Conservation (phyloP, 2,888 invertebrate genomes). For the Choreutis nemorana region DNA sequence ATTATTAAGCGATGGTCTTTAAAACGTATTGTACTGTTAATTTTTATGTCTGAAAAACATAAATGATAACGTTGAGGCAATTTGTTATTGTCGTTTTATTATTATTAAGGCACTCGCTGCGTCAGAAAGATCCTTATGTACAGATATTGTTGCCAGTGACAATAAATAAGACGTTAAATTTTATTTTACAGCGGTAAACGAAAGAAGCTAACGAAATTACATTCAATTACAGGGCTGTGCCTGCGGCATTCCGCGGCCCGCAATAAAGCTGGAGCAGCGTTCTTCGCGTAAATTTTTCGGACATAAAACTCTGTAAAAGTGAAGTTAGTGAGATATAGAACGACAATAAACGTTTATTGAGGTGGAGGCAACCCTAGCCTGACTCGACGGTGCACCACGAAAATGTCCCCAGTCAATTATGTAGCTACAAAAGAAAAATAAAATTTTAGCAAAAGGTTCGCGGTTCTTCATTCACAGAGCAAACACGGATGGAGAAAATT, state of each 20-base stretch:
- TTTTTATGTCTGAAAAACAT: no score
- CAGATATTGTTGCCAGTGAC: slow-evolving; percentile 48
- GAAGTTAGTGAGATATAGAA: slow-evolving; percentile 61
- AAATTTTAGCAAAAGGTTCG: slow-evolving; percentile 30
- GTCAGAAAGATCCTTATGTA: slow-evolving; percentile 17
- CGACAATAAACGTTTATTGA: slow-evolving; percentile 61
- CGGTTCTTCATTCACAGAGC: slow-evolving; percentile 47
- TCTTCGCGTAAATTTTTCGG: slow-evolving; percentile 61
- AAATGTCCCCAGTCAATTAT: slow-evolving; percentile 40
- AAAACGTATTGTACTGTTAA: no score
- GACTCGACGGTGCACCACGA: slow-evolving; percentile 15
- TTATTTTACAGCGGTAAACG: slow-evolving; percentile 62
- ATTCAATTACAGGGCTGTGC: slow-evolving; percentile 56
- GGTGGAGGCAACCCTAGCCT: slow-evolving; percentile 17
- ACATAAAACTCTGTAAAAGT: slow-evolving; percentile 64
- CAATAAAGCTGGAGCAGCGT: slow-evolving; percentile 52
- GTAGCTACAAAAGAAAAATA: slow-evolving; percentile 41
- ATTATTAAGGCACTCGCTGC: slow-evolving; percentile 25
- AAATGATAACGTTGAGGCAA: no score
- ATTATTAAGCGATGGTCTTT: no score
- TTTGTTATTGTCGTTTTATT: no score
- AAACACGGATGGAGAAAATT: slow-evolving; percentile 60
- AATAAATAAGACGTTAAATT: slow-evolving; percentile 63
- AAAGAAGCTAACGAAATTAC: slow-evolving; percentile 63
- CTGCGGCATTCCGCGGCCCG: slow-evolving; percentile 48